Conservation (phyloP, 2,797 vertebrate genomes). For the Lindbergichthys nudifrons region DNA sequence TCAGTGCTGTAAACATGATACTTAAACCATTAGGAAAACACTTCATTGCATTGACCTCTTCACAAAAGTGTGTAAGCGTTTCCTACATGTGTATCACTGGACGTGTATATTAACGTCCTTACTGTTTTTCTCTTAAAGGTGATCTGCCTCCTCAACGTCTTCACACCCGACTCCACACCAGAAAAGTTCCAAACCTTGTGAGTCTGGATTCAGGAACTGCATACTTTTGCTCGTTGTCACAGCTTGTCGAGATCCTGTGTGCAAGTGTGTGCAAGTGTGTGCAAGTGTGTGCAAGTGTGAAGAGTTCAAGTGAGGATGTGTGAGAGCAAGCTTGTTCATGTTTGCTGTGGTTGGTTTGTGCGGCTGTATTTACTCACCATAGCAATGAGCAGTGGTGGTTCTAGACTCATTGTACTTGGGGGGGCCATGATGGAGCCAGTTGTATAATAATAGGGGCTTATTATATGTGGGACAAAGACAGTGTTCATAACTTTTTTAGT, state of each 20-base stretch:
- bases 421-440: no score
- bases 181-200: constrained; percentile 90
- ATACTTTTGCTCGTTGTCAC: constrained; percentile 66
- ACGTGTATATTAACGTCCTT: neutral
- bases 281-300: constrained; percentile 39
- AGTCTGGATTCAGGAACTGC: constrained; percentile 68
- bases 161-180: constrained; percentile 84
- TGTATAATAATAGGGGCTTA: no score
- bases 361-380: constrained; percentile 11
- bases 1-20: neutral
- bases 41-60: neutral
- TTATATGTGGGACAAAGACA: no score
- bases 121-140: constrained; percentile 74
- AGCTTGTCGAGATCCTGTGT: constrained; percentile 63
- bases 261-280: neutral
- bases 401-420: no score
- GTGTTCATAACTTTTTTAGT: no score
- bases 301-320: constrained; percentile 11
- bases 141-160: constrained; percentile 87
- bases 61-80: constrained; percentile 1
- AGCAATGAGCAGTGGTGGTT: neutral
- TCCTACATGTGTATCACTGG: neutral
- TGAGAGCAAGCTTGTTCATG: constrained; percentile 31
- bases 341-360: constrained; percentile 38
- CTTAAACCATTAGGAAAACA: neutral